phyloP scores from a whole-genome alignment of 2,797 vertebrate genomes.

The Cyprinella venusta region DNA sequence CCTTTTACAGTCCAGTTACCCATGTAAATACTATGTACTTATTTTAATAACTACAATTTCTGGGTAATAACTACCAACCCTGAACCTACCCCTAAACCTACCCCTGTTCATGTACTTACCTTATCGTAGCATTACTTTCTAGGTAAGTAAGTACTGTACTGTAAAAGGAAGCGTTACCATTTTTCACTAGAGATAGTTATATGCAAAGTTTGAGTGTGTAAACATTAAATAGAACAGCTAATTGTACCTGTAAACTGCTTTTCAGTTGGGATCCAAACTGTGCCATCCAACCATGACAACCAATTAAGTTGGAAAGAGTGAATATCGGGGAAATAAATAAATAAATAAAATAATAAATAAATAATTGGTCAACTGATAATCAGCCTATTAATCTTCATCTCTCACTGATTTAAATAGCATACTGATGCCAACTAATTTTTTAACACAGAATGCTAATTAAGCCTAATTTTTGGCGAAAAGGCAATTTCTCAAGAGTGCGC shows the following conservation, averaged over 20 bases:
- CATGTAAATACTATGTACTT: too few species aligned
- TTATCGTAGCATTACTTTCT: too few species aligned
- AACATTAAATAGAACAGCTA: not conserved
- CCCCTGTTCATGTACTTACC: too few species aligned
- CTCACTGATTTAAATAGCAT: constrained; percentile 59
- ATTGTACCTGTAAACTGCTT: not conserved
- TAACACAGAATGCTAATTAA: constrained; percentile 74
- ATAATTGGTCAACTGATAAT: not conserved
- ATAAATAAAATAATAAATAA: not conserved
- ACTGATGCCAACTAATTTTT: constrained; percentile 63
- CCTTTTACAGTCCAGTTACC: too few species aligned
- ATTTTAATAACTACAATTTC: too few species aligned
- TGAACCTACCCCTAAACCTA: too few species aligned
- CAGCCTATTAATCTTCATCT: not conserved
- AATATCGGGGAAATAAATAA: not conserved
- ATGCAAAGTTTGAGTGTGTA: not conserved
- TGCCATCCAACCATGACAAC: constrained; percentile 5
- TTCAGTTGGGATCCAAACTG: not conserved
- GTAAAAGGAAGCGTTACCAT: too few species aligned
- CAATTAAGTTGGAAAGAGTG: not conserved
- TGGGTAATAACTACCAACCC: too few species aligned
- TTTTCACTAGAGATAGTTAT: not conserved
- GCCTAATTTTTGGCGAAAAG: constrained; percentile 69
- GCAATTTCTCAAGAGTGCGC: constrained; percentile 76
- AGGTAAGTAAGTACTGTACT: too few species aligned